These are phyloP conservation scores for Kryptolebias marmoratus DNA, from an alignment of 2,113 vertebrate genomes.

Conservation along the genomic window DNA sequence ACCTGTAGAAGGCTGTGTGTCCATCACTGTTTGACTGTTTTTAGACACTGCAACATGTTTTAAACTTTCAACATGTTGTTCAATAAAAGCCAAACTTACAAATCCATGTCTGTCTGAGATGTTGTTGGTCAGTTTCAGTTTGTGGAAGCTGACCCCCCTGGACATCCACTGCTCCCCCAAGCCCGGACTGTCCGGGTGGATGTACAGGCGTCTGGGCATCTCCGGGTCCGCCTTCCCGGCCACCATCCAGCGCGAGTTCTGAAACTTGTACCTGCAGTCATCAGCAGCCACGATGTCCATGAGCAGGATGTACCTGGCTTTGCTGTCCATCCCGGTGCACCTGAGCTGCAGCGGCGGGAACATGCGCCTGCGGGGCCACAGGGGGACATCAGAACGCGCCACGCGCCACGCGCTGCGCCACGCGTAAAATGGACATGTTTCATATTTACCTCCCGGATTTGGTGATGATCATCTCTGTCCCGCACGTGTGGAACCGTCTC, in stretches of 20 bases:
- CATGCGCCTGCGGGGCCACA: conserved; percentile 86
- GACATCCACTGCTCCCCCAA: conserved; percentile 98
- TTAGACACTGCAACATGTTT: no score
- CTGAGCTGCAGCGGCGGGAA: conserved; percentile 94
- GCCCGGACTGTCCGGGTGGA: conserved; percentile 96
- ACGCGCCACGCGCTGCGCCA: not conserved
- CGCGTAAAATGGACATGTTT: conserved; percentile 39
- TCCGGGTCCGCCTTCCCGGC: conserved; percentile 97
- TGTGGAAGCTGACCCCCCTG: conserved; percentile 94
- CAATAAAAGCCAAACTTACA: conserved; percentile 81
- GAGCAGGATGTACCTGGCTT: conserved; percentile 91
- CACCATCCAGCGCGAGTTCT: conserved; percentile 94
- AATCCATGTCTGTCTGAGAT: conserved; percentile 96
- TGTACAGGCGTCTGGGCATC: conserved; percentile 96
- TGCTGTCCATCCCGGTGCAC: conserved; percentile 90
- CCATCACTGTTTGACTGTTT: no score
- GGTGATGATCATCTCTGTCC: conserved; percentile 98
- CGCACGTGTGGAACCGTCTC: conserved; percentile 92
- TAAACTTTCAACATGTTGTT: no score
- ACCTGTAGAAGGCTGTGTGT: no score
- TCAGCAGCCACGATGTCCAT: conserved; percentile 95
- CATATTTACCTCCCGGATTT: conserved; percentile 91
- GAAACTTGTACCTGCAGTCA: conserved; percentile 96
- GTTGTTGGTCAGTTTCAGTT: conserved; percentile 71
- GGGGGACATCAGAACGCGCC: not conserved